Evolutionary conservation across 1,140 invertebrate species (phyloP), one percentile per base, ranked within the genome.

Genomic region (Solen grandis): DNA sequence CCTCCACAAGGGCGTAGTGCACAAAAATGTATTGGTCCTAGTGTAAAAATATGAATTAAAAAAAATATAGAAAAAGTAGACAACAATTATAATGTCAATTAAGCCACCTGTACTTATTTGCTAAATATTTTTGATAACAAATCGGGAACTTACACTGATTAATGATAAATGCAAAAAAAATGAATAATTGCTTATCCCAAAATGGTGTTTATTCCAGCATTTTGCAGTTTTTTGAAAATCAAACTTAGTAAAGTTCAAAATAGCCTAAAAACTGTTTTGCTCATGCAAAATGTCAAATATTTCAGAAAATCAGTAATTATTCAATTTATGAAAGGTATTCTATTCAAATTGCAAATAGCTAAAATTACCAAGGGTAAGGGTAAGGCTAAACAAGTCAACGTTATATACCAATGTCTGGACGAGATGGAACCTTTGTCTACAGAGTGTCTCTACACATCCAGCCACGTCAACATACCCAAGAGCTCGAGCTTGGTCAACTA

Each of bases 11-110:
- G 5, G 66, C 38, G 10, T 54, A 19, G 16, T 69, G 66, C 13
- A 74, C 35, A 46, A 74, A 74, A 1, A 50, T 63, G 29, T 74
- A 74, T 29, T 74, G 72, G 5, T 62, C 72, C 72, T 74, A 29
- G n/a, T n/a, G n/a, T n/a, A 50, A 74, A 74, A n/a, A n/a, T n/a
- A n/a, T n/a, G n/a, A n/a, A n/a, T n/a, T n/a, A 31, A 55, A 8
- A 4, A 50, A 13, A 50, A 13, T 10, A 13, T 50, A 50, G 10
- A 13, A 50, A 13, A 13, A 13, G 46, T 50, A n/a, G 46, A 13
- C n/a, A 50, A 10, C 46, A 50, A 50, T 50, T 50, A 50, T n/a
- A n/a, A n/a, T n/a, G n/a, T n/a, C n/a, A n/a, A n/a, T n/a, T n/a
- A n/a, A n/a, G n/a, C n/a, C n/a, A n/a, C n/a, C n/a, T n/a, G n/a